Evolutionary conservation across 2,888 invertebrate species (phyloP), one percentile per base, ranked within the genome.

Genomic region (Hartigia nigra): DNA sequence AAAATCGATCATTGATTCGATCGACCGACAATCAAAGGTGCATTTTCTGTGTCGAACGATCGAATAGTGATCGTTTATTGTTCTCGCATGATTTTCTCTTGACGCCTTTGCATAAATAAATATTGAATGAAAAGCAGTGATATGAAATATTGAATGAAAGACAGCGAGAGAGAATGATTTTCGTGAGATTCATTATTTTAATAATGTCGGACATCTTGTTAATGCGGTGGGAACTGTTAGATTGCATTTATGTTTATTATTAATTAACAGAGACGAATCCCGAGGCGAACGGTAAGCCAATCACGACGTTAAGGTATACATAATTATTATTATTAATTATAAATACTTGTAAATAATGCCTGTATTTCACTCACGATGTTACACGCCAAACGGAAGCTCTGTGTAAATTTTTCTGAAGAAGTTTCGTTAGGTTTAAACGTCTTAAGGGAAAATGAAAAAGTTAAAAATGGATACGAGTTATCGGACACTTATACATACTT

Each of bases 331-430:
- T 55, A 55, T 55, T 23, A 55, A 55, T 55, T 88, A 88, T 88
- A 89, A 84, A 88, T 88, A 88, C 83, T 84, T 91, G 89, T 90
- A 91, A 84, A 91, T 91, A 91, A 85, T 85, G 81, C 86, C 86
- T 88, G 88, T 90, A 89, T 89, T 88, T 89, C 87, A 87, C 88
- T 89, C 85, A 88, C 84, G 84, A 88, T 88, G 89, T 89, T 89
- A 88, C 84, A 87, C 86, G 84, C 55, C 35, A 79, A 72, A 55
- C 55, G 55, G 23, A 55, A 23, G 74, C 83, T 85, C 86, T 88
- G 85, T 89, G 86, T 90, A 90, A 82, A 90, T 90, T 88, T 85
- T 86, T 86, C 70, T 78, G 72, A 23, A 55, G 86, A 87, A 81
- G 82, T 84, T 55, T 72, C 72, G 84, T 87, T 88, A 88, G 87